Percentiles rank a stretch among this genome's conserved stretches.
phyloP scores from a whole-genome alignment of 2,797 vertebrate genomes.

The Schizothorax lantsangensis region DNA sequence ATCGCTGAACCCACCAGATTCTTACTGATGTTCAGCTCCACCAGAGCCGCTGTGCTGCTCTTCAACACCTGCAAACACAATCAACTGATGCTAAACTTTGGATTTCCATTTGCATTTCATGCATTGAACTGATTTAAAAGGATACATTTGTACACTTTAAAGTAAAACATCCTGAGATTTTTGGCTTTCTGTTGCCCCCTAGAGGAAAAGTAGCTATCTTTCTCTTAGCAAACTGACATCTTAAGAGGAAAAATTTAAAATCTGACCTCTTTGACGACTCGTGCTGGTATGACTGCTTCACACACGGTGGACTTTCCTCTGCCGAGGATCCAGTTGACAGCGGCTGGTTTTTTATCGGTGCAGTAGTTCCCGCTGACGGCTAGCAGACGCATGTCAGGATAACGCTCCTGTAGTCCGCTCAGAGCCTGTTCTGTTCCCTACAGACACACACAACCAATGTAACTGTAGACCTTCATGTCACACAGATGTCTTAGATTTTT shows the following conservation, averaged over 20 bases:
- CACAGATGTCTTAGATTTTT: no score
- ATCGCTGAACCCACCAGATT: constrained; percentile 97
- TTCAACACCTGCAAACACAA: constrained; percentile 84
- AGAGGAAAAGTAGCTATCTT: neutral
- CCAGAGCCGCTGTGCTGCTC: constrained; percentile 85
- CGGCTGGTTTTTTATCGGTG: constrained; percentile 96
- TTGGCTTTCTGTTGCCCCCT: neutral
- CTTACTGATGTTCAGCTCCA: constrained; percentile 95
- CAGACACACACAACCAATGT: neutral
- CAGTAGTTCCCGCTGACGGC: constrained; percentile 96
- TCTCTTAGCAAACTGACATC: neutral
- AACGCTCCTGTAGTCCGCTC: constrained; percentile 65
- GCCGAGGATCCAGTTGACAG: constrained; percentile 96
- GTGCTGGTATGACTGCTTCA: constrained; percentile 65
- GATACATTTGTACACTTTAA: neutral
- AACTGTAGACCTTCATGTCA: neutral
- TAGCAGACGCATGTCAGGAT: constrained; percentile 67
- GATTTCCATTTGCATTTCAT: no score
- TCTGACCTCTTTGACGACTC: constrained; percentile 76
- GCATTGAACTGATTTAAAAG: neutral
- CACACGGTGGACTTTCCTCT: constrained; percentile 88
- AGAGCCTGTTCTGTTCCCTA: constrained; percentile 55
- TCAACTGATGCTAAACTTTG: neutral
- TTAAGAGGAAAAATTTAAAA: neutral
- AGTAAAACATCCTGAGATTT: neutral